These are phyloP conservation scores for Liolophura sinensis DNA, from an alignment of 1,140 invertebrate genomes.

Conservation along the genomic window DNA sequence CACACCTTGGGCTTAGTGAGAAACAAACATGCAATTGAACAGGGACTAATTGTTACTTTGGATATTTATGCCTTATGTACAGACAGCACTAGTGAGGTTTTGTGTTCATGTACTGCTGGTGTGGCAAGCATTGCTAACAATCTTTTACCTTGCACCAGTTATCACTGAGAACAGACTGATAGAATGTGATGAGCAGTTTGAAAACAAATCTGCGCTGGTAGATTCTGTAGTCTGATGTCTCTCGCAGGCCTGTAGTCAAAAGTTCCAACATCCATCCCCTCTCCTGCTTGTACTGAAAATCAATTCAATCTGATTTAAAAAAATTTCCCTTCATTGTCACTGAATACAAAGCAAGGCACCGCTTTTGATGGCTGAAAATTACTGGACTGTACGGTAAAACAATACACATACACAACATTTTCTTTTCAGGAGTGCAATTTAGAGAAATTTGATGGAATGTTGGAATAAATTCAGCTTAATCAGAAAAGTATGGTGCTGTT, in stretches of 20 bases:
- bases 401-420: too few species aligned
- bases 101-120: neutral
- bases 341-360: neutral
- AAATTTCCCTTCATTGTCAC: neutral
- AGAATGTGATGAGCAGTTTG: slow-evolving; percentile 66
- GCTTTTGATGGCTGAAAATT: neutral
- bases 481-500: too few species aligned
- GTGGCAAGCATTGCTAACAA: neutral
- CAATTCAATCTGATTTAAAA: neutral
- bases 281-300: slow-evolving; percentile 57
- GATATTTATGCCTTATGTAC: too few species aligned
- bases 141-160: slow-evolving; percentile 20
- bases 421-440: too few species aligned
- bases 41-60: too few species aligned
- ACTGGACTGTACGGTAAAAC: too few species aligned
- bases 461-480: too few species aligned
- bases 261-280: slow-evolving; percentile 72
- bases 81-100: neutral
- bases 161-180: slow-evolving; percentile 49
- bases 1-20: slow-evolving; percentile 14
- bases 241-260: slow-evolving; percentile 69
- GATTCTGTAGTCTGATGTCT: slow-evolving; percentile 64
- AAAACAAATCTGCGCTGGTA: slow-evolving; percentile 66
- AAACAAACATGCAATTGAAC: neutral
- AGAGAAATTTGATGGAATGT: too few species aligned